These are phyloP conservation scores for Gnathonemus longibarbis DNA, from an alignment of 2,113 vertebrate genomes.

Conservation along the genomic window DNA sequence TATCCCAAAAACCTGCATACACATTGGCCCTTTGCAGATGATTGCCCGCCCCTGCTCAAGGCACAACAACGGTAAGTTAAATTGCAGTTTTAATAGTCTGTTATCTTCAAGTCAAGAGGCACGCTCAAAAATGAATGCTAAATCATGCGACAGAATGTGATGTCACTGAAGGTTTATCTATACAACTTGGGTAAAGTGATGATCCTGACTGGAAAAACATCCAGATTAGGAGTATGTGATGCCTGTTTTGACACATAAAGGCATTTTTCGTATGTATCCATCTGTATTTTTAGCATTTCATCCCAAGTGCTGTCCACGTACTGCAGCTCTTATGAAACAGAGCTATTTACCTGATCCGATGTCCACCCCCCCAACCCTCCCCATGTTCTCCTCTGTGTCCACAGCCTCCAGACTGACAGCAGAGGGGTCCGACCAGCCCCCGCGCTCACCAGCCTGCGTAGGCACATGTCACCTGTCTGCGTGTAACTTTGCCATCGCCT, in stretches of 20 bases:
- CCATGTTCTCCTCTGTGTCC: not conserved
- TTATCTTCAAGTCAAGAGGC: not conserved
- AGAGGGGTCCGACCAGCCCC: not conserved
- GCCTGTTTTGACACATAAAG: not conserved
- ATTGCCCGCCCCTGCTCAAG: not conserved
- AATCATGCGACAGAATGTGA: not conserved
- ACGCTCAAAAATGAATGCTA: not conserved
- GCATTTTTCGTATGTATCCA: not conserved
- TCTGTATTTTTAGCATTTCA: not conserved
- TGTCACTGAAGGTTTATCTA: not conserved
- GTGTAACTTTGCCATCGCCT: not conserved
- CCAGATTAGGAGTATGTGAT: not conserved
- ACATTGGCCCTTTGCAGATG: not conserved
- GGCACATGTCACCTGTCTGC: not conserved
- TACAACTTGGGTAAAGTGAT: not conserved
- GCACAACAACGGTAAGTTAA: not conserved
- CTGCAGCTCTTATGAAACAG: not conserved
- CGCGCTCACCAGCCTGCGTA: not conserved
- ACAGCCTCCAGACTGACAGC: constrained; percentile 1
- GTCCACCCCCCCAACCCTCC: not conserved
- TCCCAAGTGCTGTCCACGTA: not conserved
- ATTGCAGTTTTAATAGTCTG: not conserved
- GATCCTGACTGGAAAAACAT: not conserved
- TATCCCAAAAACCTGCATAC: not conserved
- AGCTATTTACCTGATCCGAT: not conserved